A percentile compares a stretch with the other conserved stretches of the same genome.
phyloP scores from a whole-genome alignment of 1,140 invertebrate genomes.

The Dendroctonus valens region DNA sequence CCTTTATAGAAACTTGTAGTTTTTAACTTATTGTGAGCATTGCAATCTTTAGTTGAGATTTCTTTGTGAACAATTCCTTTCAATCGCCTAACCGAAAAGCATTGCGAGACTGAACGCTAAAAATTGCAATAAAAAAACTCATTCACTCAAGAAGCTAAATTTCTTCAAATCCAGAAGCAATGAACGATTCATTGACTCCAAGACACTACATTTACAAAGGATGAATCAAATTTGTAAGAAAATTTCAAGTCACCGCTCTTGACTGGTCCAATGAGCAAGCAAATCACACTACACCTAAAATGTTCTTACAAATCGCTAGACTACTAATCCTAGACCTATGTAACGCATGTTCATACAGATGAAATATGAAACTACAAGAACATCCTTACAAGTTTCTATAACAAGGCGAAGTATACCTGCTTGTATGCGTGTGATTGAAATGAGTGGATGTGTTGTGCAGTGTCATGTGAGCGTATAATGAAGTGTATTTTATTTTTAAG shows the following conservation, averaged over 20 bases:
- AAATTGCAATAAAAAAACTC: slow-evolving; percentile 24
- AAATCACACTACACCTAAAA: slow-evolving; percentile 2
- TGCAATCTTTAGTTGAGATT: slow-evolving; percentile 10
- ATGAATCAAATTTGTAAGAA: slow-evolving; percentile 24
- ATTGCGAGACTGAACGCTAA: slow-evolving; percentile 4
- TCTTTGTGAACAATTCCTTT: background rate
- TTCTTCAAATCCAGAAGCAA: slow-evolving; percentile 19
- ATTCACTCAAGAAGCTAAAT: slow-evolving; percentile 19
- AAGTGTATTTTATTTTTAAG: slow-evolving; percentile 49
- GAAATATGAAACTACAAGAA: slow-evolving; percentile 7
- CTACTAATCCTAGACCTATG: slow-evolving; percentile 14
- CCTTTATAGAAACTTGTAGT: slow-evolving; percentile 31
- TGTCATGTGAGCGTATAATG: slow-evolving; percentile 30
- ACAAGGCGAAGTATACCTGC: slow-evolving; percentile 16
- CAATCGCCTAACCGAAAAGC: background rate
- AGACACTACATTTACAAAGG: slow-evolving; percentile 30
- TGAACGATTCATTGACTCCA: slow-evolving; percentile 10
- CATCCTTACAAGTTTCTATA: slow-evolving; percentile 29
- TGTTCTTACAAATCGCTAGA: slow-evolving; percentile 24
- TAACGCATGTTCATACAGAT: slow-evolving; percentile 19
- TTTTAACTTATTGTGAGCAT: slow-evolving; percentile 3
- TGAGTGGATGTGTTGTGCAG: slow-evolving; percentile 31
- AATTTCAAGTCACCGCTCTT: slow-evolving; percentile 4
- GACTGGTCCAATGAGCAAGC: background rate
- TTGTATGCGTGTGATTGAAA: background rate